These are phyloP conservation scores for Andrena praecox DNA, from an alignment of 2,888 invertebrate genomes.

Conservation along the genomic window DNA sequence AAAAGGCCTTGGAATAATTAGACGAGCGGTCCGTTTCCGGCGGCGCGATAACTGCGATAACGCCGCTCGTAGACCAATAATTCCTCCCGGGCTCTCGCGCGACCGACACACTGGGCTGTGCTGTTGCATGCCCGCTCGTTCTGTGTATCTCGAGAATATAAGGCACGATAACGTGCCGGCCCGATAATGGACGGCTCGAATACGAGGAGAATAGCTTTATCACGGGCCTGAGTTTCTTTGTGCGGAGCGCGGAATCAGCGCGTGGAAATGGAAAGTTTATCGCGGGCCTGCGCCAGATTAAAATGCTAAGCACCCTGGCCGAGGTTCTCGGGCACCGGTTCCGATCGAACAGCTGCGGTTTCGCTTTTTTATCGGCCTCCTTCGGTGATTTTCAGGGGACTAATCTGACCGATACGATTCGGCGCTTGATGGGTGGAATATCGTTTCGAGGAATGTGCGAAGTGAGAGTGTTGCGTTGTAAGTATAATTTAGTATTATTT, in stretches of 20 bases:
- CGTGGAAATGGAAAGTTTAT: slow-evolving; percentile 73
- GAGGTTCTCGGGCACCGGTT: slow-evolving; percentile 46
- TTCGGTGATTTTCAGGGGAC: neutral
- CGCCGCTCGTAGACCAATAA: slow-evolving; percentile 64
- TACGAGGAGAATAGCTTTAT: slow-evolving; percentile 66
- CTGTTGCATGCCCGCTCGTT: slow-evolving; percentile 56
- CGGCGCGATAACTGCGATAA: slow-evolving; percentile 67
- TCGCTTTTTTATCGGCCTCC: neutral
- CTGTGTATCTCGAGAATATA: slow-evolving; percentile 68
- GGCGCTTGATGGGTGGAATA: neutral
- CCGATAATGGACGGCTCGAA: slow-evolving; percentile 67
- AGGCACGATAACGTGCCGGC: slow-evolving; percentile 66
- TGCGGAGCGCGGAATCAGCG: slow-evolving; percentile 35
- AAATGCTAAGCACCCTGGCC: slow-evolving; percentile 51
- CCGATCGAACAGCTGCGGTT: slow-evolving; percentile 5
- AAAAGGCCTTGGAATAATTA: slow-evolving; percentile 75
- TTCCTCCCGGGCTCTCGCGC: slow-evolving; percentile 49
- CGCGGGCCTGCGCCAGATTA: slow-evolving; percentile 47
- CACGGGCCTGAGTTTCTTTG: slow-evolving; percentile 55
- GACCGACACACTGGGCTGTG: slow-evolving; percentile 35
- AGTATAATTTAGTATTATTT: too few relatives aligned
- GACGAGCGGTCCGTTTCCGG: slow-evolving; percentile 70
- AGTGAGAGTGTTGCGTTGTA: neutral
- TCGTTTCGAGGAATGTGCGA: neutral
- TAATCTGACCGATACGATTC: slow-evolving; percentile 19